Conservation (phyloP, 2,797 vertebrate species). For the Sebastes alutus region DNA sequence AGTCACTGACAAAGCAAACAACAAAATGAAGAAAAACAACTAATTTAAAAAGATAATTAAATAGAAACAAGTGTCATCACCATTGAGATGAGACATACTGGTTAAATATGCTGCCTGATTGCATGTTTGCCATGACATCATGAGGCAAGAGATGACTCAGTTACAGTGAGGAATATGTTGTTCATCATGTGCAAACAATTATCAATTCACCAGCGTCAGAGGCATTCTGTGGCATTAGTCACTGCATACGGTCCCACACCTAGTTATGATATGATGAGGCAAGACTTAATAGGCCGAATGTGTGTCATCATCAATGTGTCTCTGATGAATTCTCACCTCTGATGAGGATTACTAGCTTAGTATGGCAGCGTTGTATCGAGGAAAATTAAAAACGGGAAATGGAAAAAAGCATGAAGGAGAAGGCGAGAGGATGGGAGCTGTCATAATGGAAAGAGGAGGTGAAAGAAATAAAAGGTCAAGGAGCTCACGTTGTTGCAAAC, state of each 20-base stretch:
- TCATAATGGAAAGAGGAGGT: not conserved
- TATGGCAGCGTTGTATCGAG: not conserved
- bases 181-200: slow-evolving; percentile 74
- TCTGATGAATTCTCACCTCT: slow-evolving; percentile 45
- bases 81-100: slow-evolving; percentile 36
- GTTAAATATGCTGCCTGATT: slow-evolving; percentile 51
- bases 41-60: not conserved
- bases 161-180: slow-evolving; percentile 66
- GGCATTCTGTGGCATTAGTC: slow-evolving; percentile 72
- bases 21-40: not conserved
- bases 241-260: slow-evolving; percentile 69
- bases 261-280: slow-evolving; percentile 56
- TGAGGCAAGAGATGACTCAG: slow-evolving; percentile 69
- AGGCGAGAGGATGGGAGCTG: not conserved
- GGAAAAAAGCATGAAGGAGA: not conserved
- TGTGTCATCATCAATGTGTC: slow-evolving; percentile 62
- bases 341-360: slow-evolving; percentile 4
- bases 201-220: slow-evolving; percentile 73
- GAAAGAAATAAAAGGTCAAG: slow-evolving; percentile 48
- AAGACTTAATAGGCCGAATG: slow-evolving; percentile 57
- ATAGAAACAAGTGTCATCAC: slow-evolving; percentile 39
- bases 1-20: not conserved
- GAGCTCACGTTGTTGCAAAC: slow-evolving; percentile 42
- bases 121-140: slow-evolving; percentile 63
- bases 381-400: not conserved